Conservation (phyloP, 2,113 vertebrate species). For the Casuarius casuarius region DNA sequence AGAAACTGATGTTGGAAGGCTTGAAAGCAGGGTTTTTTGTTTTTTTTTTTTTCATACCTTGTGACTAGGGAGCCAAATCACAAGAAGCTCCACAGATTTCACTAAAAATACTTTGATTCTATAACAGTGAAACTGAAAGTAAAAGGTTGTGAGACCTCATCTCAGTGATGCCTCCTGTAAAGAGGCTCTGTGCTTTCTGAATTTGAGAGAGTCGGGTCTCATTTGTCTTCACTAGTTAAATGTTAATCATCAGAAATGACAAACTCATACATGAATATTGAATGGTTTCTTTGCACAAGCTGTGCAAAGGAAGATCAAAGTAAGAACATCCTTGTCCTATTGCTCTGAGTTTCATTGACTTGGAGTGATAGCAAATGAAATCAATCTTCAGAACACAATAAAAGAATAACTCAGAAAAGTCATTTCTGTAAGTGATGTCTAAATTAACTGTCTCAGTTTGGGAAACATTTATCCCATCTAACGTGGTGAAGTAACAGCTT, state of each 20-base stretch:
- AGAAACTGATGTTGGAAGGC: not conserved
- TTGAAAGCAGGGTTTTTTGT: slow-evolving; percentile 31
- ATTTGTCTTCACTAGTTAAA: not conserved
- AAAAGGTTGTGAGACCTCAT: not conserved
- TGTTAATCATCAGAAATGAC: not conserved
- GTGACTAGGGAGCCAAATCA: not conserved
- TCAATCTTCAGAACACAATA: not conserved
- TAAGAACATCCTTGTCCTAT: not conserved
- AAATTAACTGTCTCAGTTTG: not conserved
- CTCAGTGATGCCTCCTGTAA: not conserved
- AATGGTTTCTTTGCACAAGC: not conserved
- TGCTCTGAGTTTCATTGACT: not conserved
- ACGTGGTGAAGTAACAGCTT: not conserved
- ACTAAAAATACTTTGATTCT: not conserved
- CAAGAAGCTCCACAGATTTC: not conserved
- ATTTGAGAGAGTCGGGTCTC: not conserved
- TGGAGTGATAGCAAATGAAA: not conserved
- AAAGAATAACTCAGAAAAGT: not conserved
- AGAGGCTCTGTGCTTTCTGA: not conserved
- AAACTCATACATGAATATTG: not conserved
- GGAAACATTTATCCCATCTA: not conserved
- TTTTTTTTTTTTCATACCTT: slow-evolving; percentile 22
- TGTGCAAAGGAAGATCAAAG: not conserved
- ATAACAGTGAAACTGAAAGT: not conserved
- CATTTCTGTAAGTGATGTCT: not conserved